These are phyloP conservation scores for Poeciliopsis infans DNA, from an alignment of 2,797 vertebrate genomes.

Conservation along the genomic window DNA sequence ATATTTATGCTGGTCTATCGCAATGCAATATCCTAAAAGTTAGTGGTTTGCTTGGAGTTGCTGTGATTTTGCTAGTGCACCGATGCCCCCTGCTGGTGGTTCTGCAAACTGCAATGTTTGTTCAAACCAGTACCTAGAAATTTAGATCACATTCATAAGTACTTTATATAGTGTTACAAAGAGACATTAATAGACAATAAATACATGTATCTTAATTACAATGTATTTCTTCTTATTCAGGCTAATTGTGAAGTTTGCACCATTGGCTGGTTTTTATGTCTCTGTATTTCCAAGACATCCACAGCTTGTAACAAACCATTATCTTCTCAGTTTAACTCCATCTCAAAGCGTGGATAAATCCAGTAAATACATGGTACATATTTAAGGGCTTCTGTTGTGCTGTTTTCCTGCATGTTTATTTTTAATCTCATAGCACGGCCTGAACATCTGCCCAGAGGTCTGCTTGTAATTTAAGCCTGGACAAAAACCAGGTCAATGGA, in stretches of 20 bases:
- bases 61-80: neutral
- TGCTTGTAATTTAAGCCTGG: conserved; percentile 49
- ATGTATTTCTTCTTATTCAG: neutral
- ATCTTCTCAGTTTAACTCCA: conserved; percentile 10
- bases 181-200: neutral
- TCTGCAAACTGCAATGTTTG: neutral
- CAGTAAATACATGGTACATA: conserved; percentile 7
- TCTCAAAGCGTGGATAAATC: conserved; percentile 17
- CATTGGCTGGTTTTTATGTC: fast-evolving
- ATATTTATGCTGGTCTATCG: neutral
- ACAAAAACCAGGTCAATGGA: conserved; percentile 48
- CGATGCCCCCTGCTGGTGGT: conserved; percentile 60
- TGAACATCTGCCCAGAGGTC: conserved; percentile 64
- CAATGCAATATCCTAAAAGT: neutral
- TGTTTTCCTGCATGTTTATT: conserved; percentile 31
- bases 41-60: neutral
- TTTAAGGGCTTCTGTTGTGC: conserved; percentile 1
- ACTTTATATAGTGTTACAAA: neutral
- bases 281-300: neutral
- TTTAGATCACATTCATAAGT: neutral
- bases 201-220: neutral
- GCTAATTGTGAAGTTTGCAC: neutral
- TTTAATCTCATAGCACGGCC: conserved; percentile 26
- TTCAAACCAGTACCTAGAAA: neutral
- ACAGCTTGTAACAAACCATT: conserved; percentile 1